Evolutionary conservation across 2,888 invertebrate species (phyloP), one percentile per base, ranked within the genome.

Genomic region (Drosophila demipolita): DNA sequence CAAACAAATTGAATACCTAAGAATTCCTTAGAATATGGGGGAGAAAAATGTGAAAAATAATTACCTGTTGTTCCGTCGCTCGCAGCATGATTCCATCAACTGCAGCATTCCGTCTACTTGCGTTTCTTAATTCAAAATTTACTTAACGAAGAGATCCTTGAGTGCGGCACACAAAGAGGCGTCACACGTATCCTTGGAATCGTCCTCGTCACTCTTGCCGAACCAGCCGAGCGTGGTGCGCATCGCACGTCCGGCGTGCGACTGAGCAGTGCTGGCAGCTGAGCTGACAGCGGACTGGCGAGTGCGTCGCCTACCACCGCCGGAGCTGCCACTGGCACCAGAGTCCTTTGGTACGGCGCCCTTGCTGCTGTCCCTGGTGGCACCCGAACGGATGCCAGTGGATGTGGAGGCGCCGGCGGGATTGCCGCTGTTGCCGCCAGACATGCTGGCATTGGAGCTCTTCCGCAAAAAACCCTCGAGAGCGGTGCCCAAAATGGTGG

Each of bases 91-190:
- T 57, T 36, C 20, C 11, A 26, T 12, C 8, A 48, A 15, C 4
- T 23, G 35, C 6, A 29, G 29, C 29, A 29, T 29, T 15, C 50
- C 35, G 65, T 33, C 60, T 87, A 83, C 87, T 87, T 87, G 82
- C 75, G 65, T 71, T 75, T 74, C 65, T 65, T 70, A 20, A 20
- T 57, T 74, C 75, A 65, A 66, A 45, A 79, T 75, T 88, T 95
- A 96, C 95, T 97, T 97, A 91, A 97, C 97, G 92, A 97, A 97
- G 60, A 97, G 95, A 93, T 97, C 97, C 93, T 97, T 97, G 61
- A 97, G 94, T 53, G 97, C 96, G 77, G 97, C 96, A 94, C 97
- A 97, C 82, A 97, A 94, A 36, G 96, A 96, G 49, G 96, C 95
- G 87, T 97, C 97, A 93, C 97, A 97, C 33, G 96, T 94, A 83